Conservation (phyloP, 1,140 invertebrate genomes). For the Eupeodes corollae region DNA sequence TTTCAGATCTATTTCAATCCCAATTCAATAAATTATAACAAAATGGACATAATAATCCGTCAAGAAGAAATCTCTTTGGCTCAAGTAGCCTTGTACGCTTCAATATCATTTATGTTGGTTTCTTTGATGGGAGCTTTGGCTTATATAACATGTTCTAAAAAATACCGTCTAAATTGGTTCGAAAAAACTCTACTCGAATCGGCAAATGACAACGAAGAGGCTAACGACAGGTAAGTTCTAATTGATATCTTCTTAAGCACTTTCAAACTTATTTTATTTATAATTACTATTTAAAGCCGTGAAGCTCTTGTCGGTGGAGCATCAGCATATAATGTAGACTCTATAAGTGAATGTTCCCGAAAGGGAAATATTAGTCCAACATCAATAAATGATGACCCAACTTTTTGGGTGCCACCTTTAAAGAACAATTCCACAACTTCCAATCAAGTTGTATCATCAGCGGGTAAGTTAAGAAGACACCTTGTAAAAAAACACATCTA, state of each 20-base stretch:
- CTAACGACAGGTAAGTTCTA: conserved; percentile 25
- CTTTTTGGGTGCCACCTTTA: conserved; percentile 39
- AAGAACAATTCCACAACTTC: conserved; percentile 9
- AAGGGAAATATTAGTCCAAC: conserved; percentile 33
- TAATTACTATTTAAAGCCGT: conserved; percentile 20
- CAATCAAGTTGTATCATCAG: conserved; percentile 6
- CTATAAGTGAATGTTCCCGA: conserved; percentile 27
- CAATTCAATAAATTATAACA: conserved; percentile 1
- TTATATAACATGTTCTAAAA: conserved; percentile 40
- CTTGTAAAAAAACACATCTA: conserved; percentile 20
- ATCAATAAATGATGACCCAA: conserved; percentile 30
- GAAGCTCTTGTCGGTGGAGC: conserved; percentile 36
- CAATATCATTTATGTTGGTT: conserved; percentile 31
- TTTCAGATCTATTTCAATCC: no score
- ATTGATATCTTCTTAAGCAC: conserved; percentile 1
- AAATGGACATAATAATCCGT: conserved; percentile 33
- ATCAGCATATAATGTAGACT: conserved; percentile 33
- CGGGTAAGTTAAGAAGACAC: conserved; percentile 1
- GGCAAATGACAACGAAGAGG: conserved; percentile 35
- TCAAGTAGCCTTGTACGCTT: conserved; percentile 33
- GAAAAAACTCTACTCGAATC: conserved; percentile 42
- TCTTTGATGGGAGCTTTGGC: conserved; percentile 35
- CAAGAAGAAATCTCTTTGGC: conserved; percentile 32
- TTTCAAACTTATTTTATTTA: conserved; percentile 1
- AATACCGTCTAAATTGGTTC: conserved; percentile 43